Evolutionary conservation across 2,113 vertebrate species (phyloP), one percentile per base, ranked within the genome.

Genomic region (Cairina moschata): DNA sequence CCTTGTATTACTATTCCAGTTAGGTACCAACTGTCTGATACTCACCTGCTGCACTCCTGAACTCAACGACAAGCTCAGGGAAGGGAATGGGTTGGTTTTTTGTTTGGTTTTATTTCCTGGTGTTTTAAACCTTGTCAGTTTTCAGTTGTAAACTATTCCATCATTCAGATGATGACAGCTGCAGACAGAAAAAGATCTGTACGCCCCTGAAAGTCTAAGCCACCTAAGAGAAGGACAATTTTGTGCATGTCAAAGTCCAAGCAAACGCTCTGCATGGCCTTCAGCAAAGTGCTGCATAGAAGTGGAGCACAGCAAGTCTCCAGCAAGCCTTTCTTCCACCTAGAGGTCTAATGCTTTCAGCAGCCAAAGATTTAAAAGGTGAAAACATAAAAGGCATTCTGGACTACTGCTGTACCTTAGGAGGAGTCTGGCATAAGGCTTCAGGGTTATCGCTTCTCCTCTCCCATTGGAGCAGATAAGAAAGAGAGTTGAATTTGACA

Each of bases 161-260:
- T 97, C 91, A 71, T 60, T 92, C 72, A 86, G 46, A 60, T 29
- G 71, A 93, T 86, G 91, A 94, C 96, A 97, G 86, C 65, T 86
- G 69, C 73, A 93, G 92, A 86, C 76, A 88, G 67, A 94, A 90
- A 67, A 56, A 91, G 44, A 91, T 83, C 79, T 40, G 32, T 38
- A 81, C 0, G 0, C 38, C 68, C 38, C 54, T 1, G 3, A 23
- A 29, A 63, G 42, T 9, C 68, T 60, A 83, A 88, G 56, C 46
- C 85, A 83, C 32, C 55, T 59, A 52, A 90, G 48, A 88, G 72
- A 65, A 29, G 60, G 52, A 74, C 52, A 67, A 23, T 56, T 83
- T 56, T 67, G 85, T 63, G n/a, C 71, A 17, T 7, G 59, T 50
- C 76, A 50, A 88, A 95, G 71, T 38, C 90, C 86, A 68, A 81